A percentile compares a stretch with the other conserved stretches of the same genome.
These are phyloP conservation scores for Loxodonta africana DNA, from an alignment of 2,113 vertebrate species.

Conservation along the genomic window DNA sequence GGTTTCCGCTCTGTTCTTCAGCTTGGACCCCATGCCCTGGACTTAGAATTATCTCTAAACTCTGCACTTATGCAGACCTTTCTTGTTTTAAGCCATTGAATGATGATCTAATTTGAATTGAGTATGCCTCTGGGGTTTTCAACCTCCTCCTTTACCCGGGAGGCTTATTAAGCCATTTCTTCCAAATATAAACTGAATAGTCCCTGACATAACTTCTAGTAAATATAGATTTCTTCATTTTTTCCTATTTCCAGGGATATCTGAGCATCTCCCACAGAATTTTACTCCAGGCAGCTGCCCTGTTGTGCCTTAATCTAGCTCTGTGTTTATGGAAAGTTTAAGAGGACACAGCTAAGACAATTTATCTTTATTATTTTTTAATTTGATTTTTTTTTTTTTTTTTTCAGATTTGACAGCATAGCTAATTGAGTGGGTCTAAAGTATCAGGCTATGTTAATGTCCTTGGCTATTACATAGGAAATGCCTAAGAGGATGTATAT, in stretches of 20 bases:
- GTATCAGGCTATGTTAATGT: background rate
- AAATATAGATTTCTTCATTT: slow-evolving; percentile 8
- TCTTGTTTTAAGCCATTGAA: background rate
- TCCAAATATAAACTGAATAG: background rate
- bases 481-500: background rate
- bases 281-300: background rate
- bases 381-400: background rate
- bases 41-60: background rate
- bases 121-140: background rate
- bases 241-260: background rate
- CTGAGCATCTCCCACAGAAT: slow-evolving; percentile 4
- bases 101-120: background rate
- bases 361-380: slow-evolving; percentile 51
- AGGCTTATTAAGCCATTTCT: background rate
- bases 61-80: background rate
- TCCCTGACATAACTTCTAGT: background rate
- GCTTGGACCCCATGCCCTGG: background rate
- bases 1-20: background rate
- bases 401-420: background rate
- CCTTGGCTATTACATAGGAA: background rate
- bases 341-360: background rate
- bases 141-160: background rate
- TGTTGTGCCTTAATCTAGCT: background rate
- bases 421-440: background rate
- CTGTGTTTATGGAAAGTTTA: slow-evolving; percentile 39